Evolutionary conservation across 1,140 invertebrate species (phyloP), one percentile per base, ranked within the genome.

Genomic region (Drosophila azteca): DNA sequence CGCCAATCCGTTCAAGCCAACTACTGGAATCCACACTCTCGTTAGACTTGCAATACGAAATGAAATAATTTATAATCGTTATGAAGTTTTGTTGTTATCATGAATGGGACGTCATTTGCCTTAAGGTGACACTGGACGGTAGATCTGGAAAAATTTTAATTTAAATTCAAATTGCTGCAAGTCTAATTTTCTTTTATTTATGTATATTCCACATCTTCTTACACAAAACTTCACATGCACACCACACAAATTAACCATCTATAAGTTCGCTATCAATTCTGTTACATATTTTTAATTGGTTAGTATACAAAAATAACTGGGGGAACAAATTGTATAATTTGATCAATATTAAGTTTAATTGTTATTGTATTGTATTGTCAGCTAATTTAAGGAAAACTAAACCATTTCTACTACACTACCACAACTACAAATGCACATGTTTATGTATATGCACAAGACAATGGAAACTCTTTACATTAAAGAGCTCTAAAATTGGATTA

Each of bases 331-430:
- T 35, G 9, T 35, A 35, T 3, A 35, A 35, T 11, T 35, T 35
- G 31, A 11, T 35, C 31, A 35, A 35, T 35, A 11, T 39, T 39
- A 39, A 3, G 35, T 13, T 39, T 39, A 39, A 39, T 39, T 13
- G 35, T 39, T 39, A 39, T 39, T 39, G 35, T 39, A 4, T 39
- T 39, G 35, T 39, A 39, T 39, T 39, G 35, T 39, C 35, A 3
- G 35, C 35, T 48, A 74, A 29, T 29, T 74, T 44, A 65, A 35
- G 64, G 48, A 26, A 20, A 65, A 75, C 55, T 48, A 35, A 63
- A 74, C 26, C 15, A 73, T 39, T 74, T 31, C 46, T 22, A 60
- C 53, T 35, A 52, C 11, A n/a, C 35, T 46, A 29, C 67, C 69
- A 69, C 20, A 39, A 39, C 35, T 57, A 15, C 22, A 24, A 20